Conservation (phyloP, 92 coral and sea anemone genomes). For the Bergia sp. region DNA sequence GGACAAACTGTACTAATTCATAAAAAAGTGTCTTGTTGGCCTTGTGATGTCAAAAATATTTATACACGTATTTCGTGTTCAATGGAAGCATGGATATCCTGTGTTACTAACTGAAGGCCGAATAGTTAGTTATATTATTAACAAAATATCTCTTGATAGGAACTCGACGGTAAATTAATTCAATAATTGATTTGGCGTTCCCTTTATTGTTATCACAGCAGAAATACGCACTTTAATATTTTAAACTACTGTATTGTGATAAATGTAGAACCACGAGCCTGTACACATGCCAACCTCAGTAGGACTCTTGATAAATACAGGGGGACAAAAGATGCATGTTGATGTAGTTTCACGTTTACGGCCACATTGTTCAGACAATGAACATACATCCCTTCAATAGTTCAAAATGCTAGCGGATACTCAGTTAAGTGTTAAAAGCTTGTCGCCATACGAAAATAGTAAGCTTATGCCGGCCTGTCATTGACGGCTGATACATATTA, state of each 20-base stretch:
- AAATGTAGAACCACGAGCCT: neutral
- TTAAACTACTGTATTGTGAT: too few species aligned
- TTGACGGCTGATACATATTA: conserved; percentile 3
- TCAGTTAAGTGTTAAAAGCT: neutral
- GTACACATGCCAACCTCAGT: neutral
- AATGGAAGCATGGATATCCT: neutral
- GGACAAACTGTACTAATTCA: neutral
- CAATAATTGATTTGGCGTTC: neutral
- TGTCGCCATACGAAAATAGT: neutral
- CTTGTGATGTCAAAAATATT: neutral
- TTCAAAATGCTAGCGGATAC: neutral
- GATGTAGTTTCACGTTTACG: neutral
- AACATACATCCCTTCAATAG: neutral
- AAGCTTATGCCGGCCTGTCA: neutral
- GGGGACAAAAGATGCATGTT: neutral
- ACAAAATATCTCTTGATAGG: too few species aligned
- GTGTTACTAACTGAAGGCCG: neutral
- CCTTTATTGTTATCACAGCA: neutral
- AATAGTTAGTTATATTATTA: neutral
- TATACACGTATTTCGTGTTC: neutral
- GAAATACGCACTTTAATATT: neutral
- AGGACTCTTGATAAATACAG: neutral
- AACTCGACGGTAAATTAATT: neutral
- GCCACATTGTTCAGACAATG: neutral
- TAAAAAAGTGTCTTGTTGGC: neutral